Base-by-base conservation (phyloP, 2,113 vertebrate genomes). In the Arizona elegans region DNA sequence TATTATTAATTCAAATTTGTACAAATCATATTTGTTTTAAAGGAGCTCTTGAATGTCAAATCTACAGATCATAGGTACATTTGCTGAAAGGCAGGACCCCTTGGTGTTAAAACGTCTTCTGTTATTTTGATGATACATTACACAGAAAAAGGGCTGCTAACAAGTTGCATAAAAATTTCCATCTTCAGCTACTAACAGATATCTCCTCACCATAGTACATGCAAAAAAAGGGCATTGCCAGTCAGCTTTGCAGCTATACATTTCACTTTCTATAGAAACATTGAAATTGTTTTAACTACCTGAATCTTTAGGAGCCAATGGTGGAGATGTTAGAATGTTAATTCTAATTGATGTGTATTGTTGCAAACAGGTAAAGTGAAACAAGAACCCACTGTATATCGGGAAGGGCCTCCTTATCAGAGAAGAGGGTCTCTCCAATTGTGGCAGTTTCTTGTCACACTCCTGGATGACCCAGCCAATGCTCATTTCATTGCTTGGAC, bases 401-500 rank as follows among this genome's bases (percentile, higher is more conserved):
- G 99, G 0, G 99, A 99, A 54, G 98, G 98, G 0, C 98, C 99
- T 15, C 99, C 99, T 2, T 99, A 99, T 96, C 99, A 99, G 97
- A 98, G 99, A 5, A 98, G 99, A 0, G 99, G 99, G 85, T 99
- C 99, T 53, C 98, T 99, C 94, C 99, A 99, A 98, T 98, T 99
- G 90, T 99, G 99, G 99, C 99, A 99, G 98, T 99, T 99, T 97
- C 97, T 99, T 21, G 98, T 99, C 91, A 99, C 99, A 0, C 97
- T 99, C 47, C 98, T 99, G 53, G 99, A 99, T 0, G 99, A 99
- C 96, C 99, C 99, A 0, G 98, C 99, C 92, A 99, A 99, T 0
- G 98, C 98, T 1, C 99, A 99, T 96, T 99, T 99, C 97, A 99
- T 99, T 0, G 99, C 99, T 58, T 99, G 99, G 99, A 99, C 99